Evolutionary conservation across 2,113 vertebrate species (phyloP).

Genomic region (Turnix velox): DNA sequence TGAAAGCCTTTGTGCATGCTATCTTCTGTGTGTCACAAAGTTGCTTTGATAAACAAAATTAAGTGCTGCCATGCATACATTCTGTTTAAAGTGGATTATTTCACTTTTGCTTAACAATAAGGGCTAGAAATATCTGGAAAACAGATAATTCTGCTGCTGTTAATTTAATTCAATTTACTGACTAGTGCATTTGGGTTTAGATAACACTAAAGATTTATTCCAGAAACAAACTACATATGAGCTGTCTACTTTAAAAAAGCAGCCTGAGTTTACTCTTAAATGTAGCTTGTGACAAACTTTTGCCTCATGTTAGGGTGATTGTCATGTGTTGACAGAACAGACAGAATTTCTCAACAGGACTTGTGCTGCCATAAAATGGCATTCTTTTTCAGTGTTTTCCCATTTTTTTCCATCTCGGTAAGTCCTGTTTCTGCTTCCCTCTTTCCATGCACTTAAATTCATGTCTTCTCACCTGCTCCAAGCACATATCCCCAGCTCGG

Average conservation of each 20-base stretch:
- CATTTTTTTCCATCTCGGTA: too few relatives aligned
- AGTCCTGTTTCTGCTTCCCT: not conserved
- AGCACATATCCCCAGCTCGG: too few relatives aligned
- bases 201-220: not conserved
- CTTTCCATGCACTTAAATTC: not conserved
- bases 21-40: not conserved
- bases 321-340: not conserved
- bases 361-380: not conserved
- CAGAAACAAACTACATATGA: not conserved
- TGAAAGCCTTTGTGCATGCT: not conserved
- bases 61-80: fast-evolving
- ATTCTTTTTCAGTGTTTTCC: not conserved
- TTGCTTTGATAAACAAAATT: not conserved
- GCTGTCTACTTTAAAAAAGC: not conserved
- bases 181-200: not conserved
- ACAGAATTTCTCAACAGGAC: not conserved
- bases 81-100: not conserved
- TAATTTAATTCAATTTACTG: not conserved
- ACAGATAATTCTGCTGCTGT: not conserved
- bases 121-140: not conserved
- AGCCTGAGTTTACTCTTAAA: not conserved
- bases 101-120: not conserved
- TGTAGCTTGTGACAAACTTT: not conserved
- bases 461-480: not conserved
- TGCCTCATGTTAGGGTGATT: not conserved